Evolutionary conservation across 2,113 vertebrate genomes (phyloP).

Genomic region (Forbesichthys papilliferus): DNA sequence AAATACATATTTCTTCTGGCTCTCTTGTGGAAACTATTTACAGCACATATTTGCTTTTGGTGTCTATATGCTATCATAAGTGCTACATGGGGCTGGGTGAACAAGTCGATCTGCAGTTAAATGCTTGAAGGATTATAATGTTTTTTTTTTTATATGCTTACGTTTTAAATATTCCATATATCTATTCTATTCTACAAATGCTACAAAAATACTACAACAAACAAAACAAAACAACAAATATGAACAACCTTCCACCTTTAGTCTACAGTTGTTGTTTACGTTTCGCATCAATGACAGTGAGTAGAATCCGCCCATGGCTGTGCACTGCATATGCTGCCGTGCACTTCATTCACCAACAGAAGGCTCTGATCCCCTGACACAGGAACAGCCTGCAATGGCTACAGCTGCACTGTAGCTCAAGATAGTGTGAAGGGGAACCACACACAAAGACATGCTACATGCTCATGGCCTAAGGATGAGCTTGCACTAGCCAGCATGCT

Average conservation of each 20-base stretch:
- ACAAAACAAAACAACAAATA: too few relatives aligned
- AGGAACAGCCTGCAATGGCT: slow-evolving; percentile 2
- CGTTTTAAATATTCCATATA: background rate
- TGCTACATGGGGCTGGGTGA: too few relatives aligned
- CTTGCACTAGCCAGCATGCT: slow-evolving; percentile 41
- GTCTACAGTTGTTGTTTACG: background rate
- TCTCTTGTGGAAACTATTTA: background rate
- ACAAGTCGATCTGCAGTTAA: too few relatives aligned
- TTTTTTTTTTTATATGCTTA: too few relatives aligned
- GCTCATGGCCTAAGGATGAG: slow-evolving; percentile 37
- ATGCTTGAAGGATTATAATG: too few relatives aligned
- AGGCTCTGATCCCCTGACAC: slow-evolving; percentile 7
- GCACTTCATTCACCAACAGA: slow-evolving; percentile 15
- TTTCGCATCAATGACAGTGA: background rate
- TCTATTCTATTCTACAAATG: background rate
- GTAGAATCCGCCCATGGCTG: slow-evolving; percentile 3
- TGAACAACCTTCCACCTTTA: too few relatives aligned
- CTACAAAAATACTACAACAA: too few relatives aligned
- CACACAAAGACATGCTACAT: slow-evolving; percentile 25
- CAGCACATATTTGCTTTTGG: background rate
- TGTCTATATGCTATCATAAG: background rate
- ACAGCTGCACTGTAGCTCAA: slow-evolving; percentile 24
- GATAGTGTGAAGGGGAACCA: slow-evolving; percentile 21
- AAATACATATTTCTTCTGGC: background rate
- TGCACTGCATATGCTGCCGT: background rate